A percentile compares a stretch with the other conserved stretches of the same genome.
Conservation (phyloP, 35 echinoderm and acorn worm species). For the Apostichopus parvimensis region DNA sequence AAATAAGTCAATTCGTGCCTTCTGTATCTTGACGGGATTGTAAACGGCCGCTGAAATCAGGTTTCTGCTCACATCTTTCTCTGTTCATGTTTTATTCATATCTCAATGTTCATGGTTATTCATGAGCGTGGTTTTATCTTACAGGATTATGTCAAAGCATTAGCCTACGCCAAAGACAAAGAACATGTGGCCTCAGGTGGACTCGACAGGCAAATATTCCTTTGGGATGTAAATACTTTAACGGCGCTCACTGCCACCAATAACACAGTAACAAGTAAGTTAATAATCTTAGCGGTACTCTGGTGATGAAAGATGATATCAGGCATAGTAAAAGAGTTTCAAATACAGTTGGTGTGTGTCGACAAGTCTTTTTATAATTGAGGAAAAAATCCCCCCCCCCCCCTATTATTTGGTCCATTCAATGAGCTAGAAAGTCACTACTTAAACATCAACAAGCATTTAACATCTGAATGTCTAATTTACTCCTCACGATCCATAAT, state of each 20-base stretch:
- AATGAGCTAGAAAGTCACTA: too few relatives aligned
- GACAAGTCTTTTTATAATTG: too few relatives aligned
- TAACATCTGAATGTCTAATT: too few relatives aligned
- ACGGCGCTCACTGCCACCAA: conserved; percentile 97
- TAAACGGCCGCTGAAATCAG: too few relatives aligned
- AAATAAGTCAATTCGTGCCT: too few relatives aligned
- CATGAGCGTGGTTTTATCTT: background rate
- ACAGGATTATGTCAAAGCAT: conserved; percentile 98
- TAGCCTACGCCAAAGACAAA: conserved; percentile 98
- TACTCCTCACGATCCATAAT: too few relatives aligned
- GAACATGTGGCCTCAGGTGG: conserved; percentile 97
- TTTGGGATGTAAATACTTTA: conserved; percentile 97
- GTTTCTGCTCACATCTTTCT: background rate
- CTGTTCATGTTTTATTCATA: background rate
- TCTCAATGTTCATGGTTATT: background rate
- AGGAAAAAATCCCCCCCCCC: background rate
- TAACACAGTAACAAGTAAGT: conserved; percentile 99
- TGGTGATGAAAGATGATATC: background rate
- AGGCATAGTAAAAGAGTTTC: background rate
- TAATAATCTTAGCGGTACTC: background rate
- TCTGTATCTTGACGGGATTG: too few relatives aligned
- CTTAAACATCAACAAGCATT: too few relatives aligned
- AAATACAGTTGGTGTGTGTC: background rate
- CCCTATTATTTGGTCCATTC: too few relatives aligned
- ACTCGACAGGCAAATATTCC: conserved; percentile 96